Conservation (phyloP, 2,797 vertebrate genomes). For the Garrulus glandarius region DNA sequence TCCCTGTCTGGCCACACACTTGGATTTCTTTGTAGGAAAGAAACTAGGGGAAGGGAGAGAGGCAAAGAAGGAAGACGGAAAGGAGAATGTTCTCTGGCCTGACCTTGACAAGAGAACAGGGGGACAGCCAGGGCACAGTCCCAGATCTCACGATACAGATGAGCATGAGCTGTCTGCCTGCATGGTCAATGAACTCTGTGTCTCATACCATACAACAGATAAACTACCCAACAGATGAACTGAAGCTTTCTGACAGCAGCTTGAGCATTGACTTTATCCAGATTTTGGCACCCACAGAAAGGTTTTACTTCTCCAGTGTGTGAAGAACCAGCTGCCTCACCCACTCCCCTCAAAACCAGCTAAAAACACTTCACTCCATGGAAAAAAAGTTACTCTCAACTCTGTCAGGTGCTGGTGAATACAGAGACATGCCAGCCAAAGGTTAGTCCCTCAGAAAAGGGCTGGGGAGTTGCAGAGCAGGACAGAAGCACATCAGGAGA, state of each 20-base stretch:
- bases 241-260: not conserved
- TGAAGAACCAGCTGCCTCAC: not conserved
- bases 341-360: not conserved
- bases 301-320: not conserved
- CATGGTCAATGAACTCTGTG: not conserved
- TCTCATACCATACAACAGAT: not conserved
- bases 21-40: not conserved
- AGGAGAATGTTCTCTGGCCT: not conserved
- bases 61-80: not conserved
- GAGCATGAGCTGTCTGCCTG: not conserved
- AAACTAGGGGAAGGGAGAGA: not conserved
- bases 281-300: not conserved
- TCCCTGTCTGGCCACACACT: not conserved
- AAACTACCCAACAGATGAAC: not conserved
- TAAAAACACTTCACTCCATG: not conserved
- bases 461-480: not conserved
- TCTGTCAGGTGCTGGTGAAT: not conserved
- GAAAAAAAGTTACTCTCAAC: not conserved
- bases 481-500: not conserved
- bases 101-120: not conserved
- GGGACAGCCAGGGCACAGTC: not conserved
- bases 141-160: not conserved
- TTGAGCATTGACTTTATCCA: not conserved
- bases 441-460: not conserved
- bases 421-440: not conserved